A percentile compares a stretch with the other conserved stretches of the same genome.
phyloP scores from a whole-genome alignment of 2,113 vertebrate genomes.

The Peucedramus taeniatus region DNA sequence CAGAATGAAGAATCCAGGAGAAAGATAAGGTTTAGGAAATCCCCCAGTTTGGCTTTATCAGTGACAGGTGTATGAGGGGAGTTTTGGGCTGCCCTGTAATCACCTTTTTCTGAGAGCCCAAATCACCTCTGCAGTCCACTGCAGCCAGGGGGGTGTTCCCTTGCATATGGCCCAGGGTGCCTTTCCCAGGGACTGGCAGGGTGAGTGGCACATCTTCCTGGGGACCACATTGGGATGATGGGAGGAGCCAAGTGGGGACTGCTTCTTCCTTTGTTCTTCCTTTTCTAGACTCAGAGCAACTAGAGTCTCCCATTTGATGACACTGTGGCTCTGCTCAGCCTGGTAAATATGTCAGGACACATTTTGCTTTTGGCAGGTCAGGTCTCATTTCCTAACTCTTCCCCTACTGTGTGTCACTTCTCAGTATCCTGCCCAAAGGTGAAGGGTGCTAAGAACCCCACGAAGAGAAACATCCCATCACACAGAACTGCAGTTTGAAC shows the following conservation, averaged over 20 bases:
- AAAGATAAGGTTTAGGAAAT: neutral
- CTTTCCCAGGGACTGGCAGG: neutral
- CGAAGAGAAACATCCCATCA: neutral
- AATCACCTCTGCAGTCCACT: accelerated
- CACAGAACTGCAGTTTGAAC: neutral
- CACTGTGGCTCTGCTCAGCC: neutral
- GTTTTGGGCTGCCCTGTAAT: neutral
- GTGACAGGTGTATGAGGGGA: neutral
- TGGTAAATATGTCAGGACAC: neutral
- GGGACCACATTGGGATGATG: accelerated
- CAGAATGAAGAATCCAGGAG: neutral
- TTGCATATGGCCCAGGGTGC: accelerated
- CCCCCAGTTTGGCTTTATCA: neutral
- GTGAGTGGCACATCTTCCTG: accelerated
- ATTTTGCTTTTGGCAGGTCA: accelerated
- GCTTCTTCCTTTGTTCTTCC: neutral
- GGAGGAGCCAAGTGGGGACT: neutral
- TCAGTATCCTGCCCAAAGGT: neutral
- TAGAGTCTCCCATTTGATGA: neutral
- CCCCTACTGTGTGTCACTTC: neutral
- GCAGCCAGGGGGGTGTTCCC: neutral
- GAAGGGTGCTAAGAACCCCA: accelerated
- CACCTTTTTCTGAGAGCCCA: neutral
- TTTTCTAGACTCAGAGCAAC: neutral
- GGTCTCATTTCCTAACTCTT: neutral